phyloP scores from a whole-genome alignment of 2,888 invertebrate genomes.

The Campoplex capitator region DNA sequence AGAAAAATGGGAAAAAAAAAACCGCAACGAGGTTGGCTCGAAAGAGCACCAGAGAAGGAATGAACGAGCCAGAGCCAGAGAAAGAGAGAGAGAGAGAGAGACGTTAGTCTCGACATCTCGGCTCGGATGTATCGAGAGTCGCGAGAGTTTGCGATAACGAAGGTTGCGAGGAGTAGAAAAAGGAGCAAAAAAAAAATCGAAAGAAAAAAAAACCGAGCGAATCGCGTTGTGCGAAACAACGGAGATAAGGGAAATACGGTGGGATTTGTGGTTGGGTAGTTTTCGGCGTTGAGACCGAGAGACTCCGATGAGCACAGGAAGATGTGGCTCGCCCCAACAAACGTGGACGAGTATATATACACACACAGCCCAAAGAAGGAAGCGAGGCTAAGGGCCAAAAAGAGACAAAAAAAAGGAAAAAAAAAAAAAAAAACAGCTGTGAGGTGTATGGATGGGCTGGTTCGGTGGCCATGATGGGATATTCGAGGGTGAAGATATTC shows the following conservation, averaged over 20 bases:
- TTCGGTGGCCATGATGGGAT: conserved; percentile 26
- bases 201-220: conserved; percentile 29
- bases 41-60: conserved; percentile 18
- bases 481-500: conserved; percentile 64
- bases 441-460: conserved; percentile 15
- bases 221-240: conserved; percentile 58
- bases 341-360: conserved; percentile 1
- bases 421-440: neutral
- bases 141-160: conserved; percentile 65
- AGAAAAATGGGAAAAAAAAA: conserved; percentile 24
- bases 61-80: conserved; percentile 4
- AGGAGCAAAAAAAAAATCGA: neutral
- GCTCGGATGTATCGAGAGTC: conserved; percentile 60
- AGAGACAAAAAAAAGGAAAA: neutral
- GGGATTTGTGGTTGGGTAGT: conserved; percentile 1
- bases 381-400: neutral
- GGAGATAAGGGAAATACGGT: conserved; percentile 61
- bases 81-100: conserved; percentile 27
- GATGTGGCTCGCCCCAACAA: conserved; percentile 20
- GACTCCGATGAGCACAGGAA: conserved; percentile 37
- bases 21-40: conserved; percentile 15
- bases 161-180: conserved; percentile 32
- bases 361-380: neutral
- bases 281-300: neutral
- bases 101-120: conserved; percentile 49